A percentile compares a stretch with the other conserved stretches of the same genome.
phyloP scores from a whole-genome alignment of 2,888 invertebrate genomes.

The Harpalus rubripes region DNA sequence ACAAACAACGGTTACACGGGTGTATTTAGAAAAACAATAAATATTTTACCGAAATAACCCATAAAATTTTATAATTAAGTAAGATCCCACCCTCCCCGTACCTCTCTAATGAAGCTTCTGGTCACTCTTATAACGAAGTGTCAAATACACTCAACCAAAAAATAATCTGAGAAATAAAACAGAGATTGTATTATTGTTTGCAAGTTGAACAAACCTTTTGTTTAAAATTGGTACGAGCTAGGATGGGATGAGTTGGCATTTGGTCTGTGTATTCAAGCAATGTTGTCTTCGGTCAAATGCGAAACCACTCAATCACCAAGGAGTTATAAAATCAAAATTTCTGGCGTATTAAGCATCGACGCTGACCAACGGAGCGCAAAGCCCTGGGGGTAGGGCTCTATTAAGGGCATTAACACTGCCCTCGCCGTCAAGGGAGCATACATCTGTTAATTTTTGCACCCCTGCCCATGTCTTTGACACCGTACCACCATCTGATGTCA shows the following conservation, averaged over 20 bases:
- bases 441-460: constrained; percentile 79
- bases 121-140: too few species aligned
- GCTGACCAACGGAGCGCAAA: constrained; percentile 55
- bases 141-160: too few species aligned
- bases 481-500: constrained; percentile 63
- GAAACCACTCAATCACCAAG: constrained; percentile 69
- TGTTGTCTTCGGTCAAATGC: constrained; percentile 13
- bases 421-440: constrained; percentile 74
- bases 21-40: too few species aligned
- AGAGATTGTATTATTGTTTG: too few species aligned
- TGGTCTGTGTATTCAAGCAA: background rate
- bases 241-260: background rate
- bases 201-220: background rate
- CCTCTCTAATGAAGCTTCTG: too few species aligned
- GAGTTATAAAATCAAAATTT: constrained; percentile 71
- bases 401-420: constrained; percentile 77
- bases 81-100: too few species aligned
- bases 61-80: too few species aligned
- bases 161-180: too few species aligned
- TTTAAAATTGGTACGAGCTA: background rate
- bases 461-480: constrained; percentile 69
- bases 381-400: constrained; percentile 71
- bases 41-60: too few species aligned
- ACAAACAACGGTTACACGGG: too few species aligned
- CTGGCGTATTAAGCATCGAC: constrained; percentile 69